Evolutionary conservation across 1,140 invertebrate species (phyloP).

Genomic region (Lasioglossum albipes): DNA sequence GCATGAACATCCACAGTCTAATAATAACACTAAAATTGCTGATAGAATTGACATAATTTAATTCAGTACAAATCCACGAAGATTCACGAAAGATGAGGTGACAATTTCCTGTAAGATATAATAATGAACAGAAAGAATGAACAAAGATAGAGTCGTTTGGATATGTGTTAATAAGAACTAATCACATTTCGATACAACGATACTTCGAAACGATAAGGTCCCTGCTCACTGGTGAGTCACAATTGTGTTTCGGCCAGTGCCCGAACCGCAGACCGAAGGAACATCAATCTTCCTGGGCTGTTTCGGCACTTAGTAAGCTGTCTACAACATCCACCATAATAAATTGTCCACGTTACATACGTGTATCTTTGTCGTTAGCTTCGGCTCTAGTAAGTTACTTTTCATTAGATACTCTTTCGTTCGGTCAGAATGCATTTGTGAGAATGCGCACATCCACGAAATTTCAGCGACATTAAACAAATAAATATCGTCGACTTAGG

Average conservation of each 20-base stretch:
- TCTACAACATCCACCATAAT: constrained; percentile 57
- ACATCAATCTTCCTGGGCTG: constrained; percentile 68
- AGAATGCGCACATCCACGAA: not conserved
- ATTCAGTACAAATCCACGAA: too few relatives aligned
- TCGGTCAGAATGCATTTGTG: not conserved
- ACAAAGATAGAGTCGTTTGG: too few relatives aligned
- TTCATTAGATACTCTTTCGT: not conserved
- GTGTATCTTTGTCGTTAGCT: constrained; percentile 10
- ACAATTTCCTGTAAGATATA: too few relatives aligned
- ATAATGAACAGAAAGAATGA: too few relatives aligned
- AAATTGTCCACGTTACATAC: constrained; percentile 42
- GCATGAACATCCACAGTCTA: too few relatives aligned
- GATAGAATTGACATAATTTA: too few relatives aligned
- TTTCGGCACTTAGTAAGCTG: constrained; percentile 50
- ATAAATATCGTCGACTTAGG: constrained; percentile 15
- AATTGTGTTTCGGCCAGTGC: constrained; percentile 38
- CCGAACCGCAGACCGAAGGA: constrained; percentile 39
- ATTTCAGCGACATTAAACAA: constrained; percentile 1
- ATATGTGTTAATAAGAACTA: constrained; percentile 6
- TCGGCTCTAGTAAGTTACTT: not conserved
- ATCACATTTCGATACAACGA: constrained; percentile 60
- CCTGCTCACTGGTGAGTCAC: not conserved
- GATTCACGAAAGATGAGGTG: too few relatives aligned
- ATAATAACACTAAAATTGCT: too few relatives aligned
- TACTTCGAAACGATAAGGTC: constrained; percentile 53